Evolutionary conservation across 2,888 invertebrate genomes (phyloP).

Genomic region (Gortyna flavago): DNA sequence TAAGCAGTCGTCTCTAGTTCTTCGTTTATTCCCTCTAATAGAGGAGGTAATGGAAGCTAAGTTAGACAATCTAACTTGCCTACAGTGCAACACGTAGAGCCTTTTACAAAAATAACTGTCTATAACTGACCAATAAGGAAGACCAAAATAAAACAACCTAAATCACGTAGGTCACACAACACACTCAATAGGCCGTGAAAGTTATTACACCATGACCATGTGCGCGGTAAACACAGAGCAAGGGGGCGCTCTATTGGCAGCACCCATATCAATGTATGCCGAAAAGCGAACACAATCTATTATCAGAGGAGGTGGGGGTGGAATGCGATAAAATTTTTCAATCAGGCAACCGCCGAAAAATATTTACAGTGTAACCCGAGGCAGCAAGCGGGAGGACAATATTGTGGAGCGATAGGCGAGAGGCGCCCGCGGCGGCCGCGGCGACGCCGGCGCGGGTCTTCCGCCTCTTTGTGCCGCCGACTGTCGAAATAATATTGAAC

Average conservation of each 20-base stretch:
- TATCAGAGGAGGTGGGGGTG: constrained; percentile 82
- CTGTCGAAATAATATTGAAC: constrained; percentile 90
- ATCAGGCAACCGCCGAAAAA: constrained; percentile 89
- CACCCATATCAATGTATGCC: constrained; percentile 79
- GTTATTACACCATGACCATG: constrained; percentile 44
- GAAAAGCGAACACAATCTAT: constrained; percentile 83
- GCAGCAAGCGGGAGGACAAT: constrained; percentile 86
- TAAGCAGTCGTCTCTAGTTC: constrained; percentile 9
- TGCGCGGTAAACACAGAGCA: constrained; percentile 62
- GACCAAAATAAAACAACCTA: constrained; percentile 23
- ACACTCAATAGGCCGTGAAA: constrained; percentile 40
- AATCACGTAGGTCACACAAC: constrained; percentile 29
- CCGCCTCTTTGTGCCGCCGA: constrained; percentile 85
- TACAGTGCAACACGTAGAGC: not conserved
- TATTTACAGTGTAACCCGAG: constrained; percentile 89
- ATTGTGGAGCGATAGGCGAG: constrained; percentile 85
- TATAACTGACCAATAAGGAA: not conserved
- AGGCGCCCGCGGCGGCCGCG: constrained; percentile 81
- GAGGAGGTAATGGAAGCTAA: constrained; percentile 1
- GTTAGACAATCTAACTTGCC: constrained; percentile 1
- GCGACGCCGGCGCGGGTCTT: constrained; percentile 81
- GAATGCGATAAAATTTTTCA: constrained; percentile 89
- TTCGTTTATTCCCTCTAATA: constrained; percentile 22
- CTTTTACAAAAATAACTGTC: not conserved
- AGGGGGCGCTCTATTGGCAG: constrained; percentile 67